Evolutionary conservation across 2,888 invertebrate species (phyloP).

Genomic region (Ceraclea dissimilis): DNA sequence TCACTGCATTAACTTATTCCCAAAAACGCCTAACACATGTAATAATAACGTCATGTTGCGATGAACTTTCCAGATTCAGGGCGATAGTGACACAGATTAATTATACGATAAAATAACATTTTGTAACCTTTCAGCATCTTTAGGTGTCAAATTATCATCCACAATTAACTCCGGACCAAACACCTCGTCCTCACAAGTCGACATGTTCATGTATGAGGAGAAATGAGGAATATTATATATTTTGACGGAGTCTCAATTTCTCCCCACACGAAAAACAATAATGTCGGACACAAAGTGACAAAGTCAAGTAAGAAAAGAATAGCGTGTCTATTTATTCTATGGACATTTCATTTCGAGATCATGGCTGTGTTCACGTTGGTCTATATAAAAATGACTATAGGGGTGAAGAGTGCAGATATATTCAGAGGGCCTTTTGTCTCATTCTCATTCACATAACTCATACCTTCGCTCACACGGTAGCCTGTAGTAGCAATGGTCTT

Average conservation of each 20-base stretch:
- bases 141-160: slow-evolving; percentile 14
- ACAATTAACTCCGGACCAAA: slow-evolving; percentile 15
- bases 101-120: not conserved
- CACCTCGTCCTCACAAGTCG: slow-evolving; percentile 8
- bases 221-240: slow-evolving; percentile 9
- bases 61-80: not conserved
- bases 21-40: no score
- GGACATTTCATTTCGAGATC: no score
- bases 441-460: no score
- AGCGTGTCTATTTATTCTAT: no score
- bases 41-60: not conserved
- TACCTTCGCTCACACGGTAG: no score
- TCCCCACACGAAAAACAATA: not conserved
- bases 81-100: not conserved
- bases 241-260: slow-evolving; percentile 1
- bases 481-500: no score
- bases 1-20: no score
- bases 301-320: not conserved
- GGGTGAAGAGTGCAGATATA: no score
- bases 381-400: no score
- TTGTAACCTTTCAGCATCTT: slow-evolving; percentile 15
- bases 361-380: no score
- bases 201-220: slow-evolving; percentile 13
- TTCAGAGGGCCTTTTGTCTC: no score
- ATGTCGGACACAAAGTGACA: not conserved